Percentiles rank a stretch among this genome's conserved stretches.
Evolutionary conservation across 1,140 invertebrate genomes (phyloP).

Genomic region (Drosophila lowei): DNA sequence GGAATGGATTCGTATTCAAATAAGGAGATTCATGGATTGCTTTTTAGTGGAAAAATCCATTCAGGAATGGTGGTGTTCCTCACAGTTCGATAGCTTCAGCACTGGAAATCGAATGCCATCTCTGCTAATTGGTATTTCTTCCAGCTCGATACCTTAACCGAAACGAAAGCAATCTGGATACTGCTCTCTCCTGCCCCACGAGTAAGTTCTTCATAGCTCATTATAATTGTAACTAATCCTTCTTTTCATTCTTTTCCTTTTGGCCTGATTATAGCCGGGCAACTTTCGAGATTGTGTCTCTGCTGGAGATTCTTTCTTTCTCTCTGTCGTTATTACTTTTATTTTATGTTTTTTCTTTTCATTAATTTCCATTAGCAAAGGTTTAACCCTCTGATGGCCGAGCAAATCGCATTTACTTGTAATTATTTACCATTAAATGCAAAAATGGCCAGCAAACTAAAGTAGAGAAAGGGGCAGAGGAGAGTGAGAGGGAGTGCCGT

Average conservation of each 20-base stretch:
- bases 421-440: conserved; percentile 80
- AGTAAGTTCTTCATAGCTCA: conserved; percentile 6
- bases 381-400: conserved; percentile 35
- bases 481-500: no score
- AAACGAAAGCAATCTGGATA: no score
- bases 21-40: no score
- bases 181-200: background rate
- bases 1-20: no score
- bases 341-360: conserved; percentile 30
- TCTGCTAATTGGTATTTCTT: no score
- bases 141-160: no score
- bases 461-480: background rate
- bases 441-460: conserved; percentile 33
- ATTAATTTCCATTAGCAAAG: conserved; percentile 69
- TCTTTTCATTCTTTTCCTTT: conserved; percentile 28
- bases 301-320: conserved; percentile 9
- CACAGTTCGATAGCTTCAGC: no score
- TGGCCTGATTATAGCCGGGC: conserved; percentile 16
- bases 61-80: no score
- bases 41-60: no score
- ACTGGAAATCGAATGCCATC: no score
- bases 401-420: conserved; percentile 63
- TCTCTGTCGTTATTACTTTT: conserved; percentile 25
- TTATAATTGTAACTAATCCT: conserved; percentile 45
- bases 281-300: conserved; percentile 14